Base-by-base conservation (phyloP, 1,140 invertebrate genomes). In the Leptinotarsa lineolata region DNA sequence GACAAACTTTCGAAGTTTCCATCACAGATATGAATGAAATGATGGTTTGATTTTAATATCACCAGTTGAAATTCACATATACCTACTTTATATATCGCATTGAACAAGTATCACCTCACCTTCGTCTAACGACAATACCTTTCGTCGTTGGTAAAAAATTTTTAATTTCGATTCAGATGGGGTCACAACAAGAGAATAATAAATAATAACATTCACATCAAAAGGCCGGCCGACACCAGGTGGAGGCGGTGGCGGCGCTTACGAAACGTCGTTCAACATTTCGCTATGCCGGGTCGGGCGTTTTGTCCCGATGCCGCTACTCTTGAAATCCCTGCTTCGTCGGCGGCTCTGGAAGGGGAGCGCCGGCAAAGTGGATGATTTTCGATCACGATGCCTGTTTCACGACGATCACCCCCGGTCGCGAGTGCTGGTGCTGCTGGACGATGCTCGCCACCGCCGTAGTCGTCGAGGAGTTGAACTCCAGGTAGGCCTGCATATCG, bases 351-450 rank as follows among this genome's bases (percentile, higher is more conserved):
- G 48, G 48, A 54, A 54, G 71, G 64, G 22, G 39, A 66, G 71
- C 65, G 71, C 76, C 74, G 68, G 79, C 79, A 67, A 79, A 81
- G 72, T 76, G 77, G 67, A 82, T 81, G 61, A 81, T 82, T 30
- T 78, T 77, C 72, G 80, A 84, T 84, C 83, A 84, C 83, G 91
- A 92, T 77, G 78, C 88, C 77, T 92, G 91, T 83, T 95, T 95
- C 64, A 93, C 94, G 68, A 95, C 93, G 77, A 95, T 95, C 21
- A 95, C 94, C 71, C 93, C 93, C 12, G 93, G 93, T 78, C 93
- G 89, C 76, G 92, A 91, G 78, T 94, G 93, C 77, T 91, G 87
- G 73, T 84, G 87, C 74, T 85, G 87, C 81, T 83, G 82, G 69
- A 83, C 73, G 16, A 74, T 74, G 30, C 30, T 39, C 30, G 30